Base-by-base conservation (phyloP, 2,113 vertebrate species). In the Hyla sarda region DNA sequence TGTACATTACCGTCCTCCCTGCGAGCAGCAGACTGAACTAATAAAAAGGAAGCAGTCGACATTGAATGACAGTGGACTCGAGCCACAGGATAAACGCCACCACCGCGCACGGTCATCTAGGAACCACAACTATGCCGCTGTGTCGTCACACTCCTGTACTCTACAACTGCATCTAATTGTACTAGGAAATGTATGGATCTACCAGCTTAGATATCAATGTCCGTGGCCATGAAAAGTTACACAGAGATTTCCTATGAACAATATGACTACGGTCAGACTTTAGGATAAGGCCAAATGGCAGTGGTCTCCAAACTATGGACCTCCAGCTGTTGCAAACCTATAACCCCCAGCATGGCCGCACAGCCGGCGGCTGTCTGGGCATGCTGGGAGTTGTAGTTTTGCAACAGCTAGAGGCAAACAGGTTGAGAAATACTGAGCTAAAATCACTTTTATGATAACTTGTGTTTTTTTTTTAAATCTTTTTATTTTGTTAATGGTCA, bases 21-120 rank as follows among this genome's bases (percentile, higher is more conserved):
- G 67, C 19, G 11, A 69, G 80, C 17, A 69, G 67, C 81, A 71
- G 28, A 34, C 81, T 32, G 62, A 72, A 82, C 21, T 82, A 82
- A 82, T 71, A 34, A 82, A n/a, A 34, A 50, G 80, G 58, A 30
- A 82, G 56, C 13, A 32, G 47, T 14, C 30, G 25, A n/a, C 21
- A 74, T 12, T 74, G 28, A 79, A 58, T 58, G 77, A 80, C 75
- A 77, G 75, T 12, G 75, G 48, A 54, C 45, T 10, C 25, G 13
- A 23, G 76, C 50, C 76, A 58, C 52, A 2, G 56, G 56, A 58
- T 45, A 60, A 37, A 10, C 52, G 56, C 23, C 54, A 41, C 11
- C n/a, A 23, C 37, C 56, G 16, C 7, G 48, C 11, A 45, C 21
- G 21, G 37, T 28, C 50, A 28, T 50, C 34, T 78, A 32, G 30